phyloP scores from a whole-genome alignment of 2,888 invertebrate species.

The Tuta absoluta region DNA sequence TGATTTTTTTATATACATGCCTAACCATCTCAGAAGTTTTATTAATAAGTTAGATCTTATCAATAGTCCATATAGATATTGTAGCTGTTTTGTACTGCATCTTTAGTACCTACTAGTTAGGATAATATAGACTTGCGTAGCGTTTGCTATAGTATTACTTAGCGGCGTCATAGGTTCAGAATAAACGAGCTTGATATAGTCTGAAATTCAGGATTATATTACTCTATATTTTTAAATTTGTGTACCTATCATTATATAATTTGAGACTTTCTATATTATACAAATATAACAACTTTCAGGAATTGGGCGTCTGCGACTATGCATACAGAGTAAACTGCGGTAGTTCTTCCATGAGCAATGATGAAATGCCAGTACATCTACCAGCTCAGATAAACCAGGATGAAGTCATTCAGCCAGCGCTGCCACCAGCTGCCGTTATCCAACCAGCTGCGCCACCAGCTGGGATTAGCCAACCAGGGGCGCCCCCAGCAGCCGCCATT shows the following conservation, averaged over 20 bases:
- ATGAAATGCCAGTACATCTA: neutral
- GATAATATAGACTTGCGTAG: neutral
- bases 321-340: constrained; percentile 81
- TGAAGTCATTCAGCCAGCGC: neutral
- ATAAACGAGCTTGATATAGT: neutral
- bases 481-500: constrained; percentile 19
- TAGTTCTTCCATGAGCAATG: constrained; percentile 27
- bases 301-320: constrained; percentile 84
- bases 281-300: constrained; percentile 60
- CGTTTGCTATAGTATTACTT: neutral
- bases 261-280: neutral
- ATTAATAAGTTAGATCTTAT: too few species aligned
- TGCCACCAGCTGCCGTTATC: neutral
- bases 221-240: neutral
- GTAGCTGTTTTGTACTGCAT: too few species aligned
- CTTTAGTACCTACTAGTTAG: neutral
- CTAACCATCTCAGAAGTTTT: too few species aligned
- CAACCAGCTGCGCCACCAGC: constrained; percentile 5
- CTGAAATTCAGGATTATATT: neutral
- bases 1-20: too few species aligned
- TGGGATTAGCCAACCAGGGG: constrained; percentile 2
- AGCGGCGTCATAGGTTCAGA: neutral
- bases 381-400: neutral
- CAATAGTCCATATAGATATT: too few species aligned
- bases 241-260: neutral